Conservation (phyloP, 2,888 invertebrate genomes). For the Pseudococcus jackbeardsleyi region DNA sequence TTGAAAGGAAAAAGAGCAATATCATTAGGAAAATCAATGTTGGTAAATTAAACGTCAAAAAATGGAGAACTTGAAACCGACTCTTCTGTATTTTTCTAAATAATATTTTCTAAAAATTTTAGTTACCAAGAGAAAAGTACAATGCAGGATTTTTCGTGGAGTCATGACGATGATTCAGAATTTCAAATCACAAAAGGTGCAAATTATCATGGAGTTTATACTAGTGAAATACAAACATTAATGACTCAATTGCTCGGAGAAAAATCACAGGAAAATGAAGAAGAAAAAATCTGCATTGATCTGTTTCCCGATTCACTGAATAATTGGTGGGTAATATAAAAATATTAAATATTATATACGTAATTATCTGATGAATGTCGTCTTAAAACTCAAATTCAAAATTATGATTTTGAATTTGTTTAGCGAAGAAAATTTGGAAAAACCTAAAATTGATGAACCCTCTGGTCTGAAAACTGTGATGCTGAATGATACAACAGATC, state of each 20-base stretch:
- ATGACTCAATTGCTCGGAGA: constrained; percentile 53
- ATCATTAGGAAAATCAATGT: constrained; percentile 59
- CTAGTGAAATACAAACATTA: constrained; percentile 53
- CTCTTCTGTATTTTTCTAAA: background rate
- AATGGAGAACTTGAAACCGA: background rate
- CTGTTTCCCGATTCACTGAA: background rate
- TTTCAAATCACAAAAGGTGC: constrained; percentile 24
- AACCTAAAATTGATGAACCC: background rate
- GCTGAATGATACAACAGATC: constrained; percentile 31
- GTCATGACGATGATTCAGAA: constrained; percentile 28
- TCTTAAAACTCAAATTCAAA: background rate
- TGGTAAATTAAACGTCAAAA: background rate
- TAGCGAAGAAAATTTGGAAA: background rate
- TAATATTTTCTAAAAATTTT: background rate
- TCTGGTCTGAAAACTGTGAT: constrained; percentile 14
- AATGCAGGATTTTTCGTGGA: constrained; percentile 56
- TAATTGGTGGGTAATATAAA: background rate
- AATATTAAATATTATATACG: background rate
- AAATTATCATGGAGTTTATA: background rate
- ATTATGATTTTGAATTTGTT: background rate
- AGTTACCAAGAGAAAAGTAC: constrained; percentile 54
- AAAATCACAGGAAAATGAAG: background rate
- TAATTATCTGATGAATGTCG: no score
- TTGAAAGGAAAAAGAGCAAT: constrained; percentile 54
- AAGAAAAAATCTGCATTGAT: constrained; percentile 59